Base-by-base conservation (phyloP, 2,113 vertebrate species). In the Scomber colias region DNA sequence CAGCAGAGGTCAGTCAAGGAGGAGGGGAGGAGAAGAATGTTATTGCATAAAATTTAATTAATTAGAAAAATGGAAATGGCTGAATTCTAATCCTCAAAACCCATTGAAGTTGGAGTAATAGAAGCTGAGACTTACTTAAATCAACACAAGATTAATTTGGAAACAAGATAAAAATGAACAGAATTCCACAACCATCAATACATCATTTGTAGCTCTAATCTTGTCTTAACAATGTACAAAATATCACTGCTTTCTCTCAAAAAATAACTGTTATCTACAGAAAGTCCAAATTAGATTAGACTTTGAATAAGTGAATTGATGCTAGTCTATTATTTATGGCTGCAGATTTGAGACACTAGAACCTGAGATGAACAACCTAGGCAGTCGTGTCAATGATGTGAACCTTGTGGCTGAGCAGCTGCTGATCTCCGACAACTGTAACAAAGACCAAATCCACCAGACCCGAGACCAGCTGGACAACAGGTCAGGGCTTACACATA, bases 331-430 rank as follows among this genome's bases (percentile, higher is more conserved):
- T 27, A 46, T 69, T 69, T 57, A 16, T 69, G 50, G 7, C 14
- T 81, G 66, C 88, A 99, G 97, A 84, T 99, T 99, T 16, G 97
- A 99, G 89, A 99, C 96, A 4, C 92, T 99, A 83, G 98, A 99
- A 86, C 97, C 96, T 0, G 98, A 99, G 91, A 97, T 99, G 97
- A 98, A 97, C 30, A 96, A 94, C 16, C 57, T 99, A 6, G 95
- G 95, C 0, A 90, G 92, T 0, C 96, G 97, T 3, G 95, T 99
- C 14, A 86, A 93, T 4, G 93, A 97, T 0, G 97, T 99, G 67
- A 97, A 97, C 44, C 91, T 94, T 73, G 95, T 97, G 13, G 95
- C 97, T 0, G 91, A 95, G 54, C 96, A 97, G 94, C 87, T 99
- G 59, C 92, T 96, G 72, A 92, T 88, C 65, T 94, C 96, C 0